phyloP scores from a whole-genome alignment of 2,888 invertebrate species.

The Luperina testacea region DNA sequence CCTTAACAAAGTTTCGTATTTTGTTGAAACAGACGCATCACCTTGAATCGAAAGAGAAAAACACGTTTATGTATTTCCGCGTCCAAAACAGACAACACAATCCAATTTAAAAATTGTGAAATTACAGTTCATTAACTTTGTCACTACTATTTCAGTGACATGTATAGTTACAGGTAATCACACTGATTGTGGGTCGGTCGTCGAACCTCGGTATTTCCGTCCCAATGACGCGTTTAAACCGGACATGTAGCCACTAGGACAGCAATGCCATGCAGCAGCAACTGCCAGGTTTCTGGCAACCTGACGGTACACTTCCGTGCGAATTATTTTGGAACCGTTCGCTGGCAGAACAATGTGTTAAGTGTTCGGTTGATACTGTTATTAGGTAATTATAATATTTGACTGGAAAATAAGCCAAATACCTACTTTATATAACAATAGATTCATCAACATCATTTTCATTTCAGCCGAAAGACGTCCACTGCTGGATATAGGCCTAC shows the following conservation, averaged over 20 bases:
- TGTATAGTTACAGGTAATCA: conserved; percentile 40
- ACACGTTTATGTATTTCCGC: background rate
- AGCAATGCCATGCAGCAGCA: conserved; percentile 11
- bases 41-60: conserved; percentile 3
- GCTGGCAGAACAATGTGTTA: conserved; percentile 34
- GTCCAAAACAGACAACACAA: conserved; percentile 13
- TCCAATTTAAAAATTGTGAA: conserved; percentile 14
- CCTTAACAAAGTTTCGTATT: background rate
- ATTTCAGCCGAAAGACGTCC: background rate
- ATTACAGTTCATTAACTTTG: conserved; percentile 43
- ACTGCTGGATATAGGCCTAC: background rate
- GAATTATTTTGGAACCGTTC: conserved; percentile 31
- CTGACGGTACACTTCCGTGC: conserved; percentile 25
- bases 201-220: conserved; percentile 59
- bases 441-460: background rate
- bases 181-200: conserved; percentile 57
- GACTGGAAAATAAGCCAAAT: background rate
- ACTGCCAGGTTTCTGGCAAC: conserved; percentile 50
- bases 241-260: conserved; percentile 51
- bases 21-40: background rate
- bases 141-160: conserved; percentile 27
- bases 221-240: conserved; percentile 42
- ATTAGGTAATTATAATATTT: conserved; percentile 11
- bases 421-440: background rate
- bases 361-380: conserved; percentile 33